Evolutionary conservation across 1,140 invertebrate genomes (phyloP).

Genomic region (Drosophila busckii): DNA sequence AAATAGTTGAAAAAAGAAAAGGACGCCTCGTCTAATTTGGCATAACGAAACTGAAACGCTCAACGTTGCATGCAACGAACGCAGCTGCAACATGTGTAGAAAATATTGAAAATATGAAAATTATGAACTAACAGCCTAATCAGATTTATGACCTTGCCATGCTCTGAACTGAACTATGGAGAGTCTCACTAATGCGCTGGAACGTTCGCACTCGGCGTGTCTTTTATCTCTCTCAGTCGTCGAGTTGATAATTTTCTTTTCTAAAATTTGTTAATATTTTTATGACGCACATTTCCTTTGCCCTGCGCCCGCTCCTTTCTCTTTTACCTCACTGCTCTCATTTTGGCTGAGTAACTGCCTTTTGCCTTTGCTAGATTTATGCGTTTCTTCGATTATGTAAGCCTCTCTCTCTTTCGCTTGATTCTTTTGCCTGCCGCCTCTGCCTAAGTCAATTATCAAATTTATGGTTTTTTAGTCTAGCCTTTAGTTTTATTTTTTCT

Average conservation of each 20-base stretch:
- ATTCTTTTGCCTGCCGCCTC: slow-evolving; percentile 36
- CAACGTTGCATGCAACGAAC: slow-evolving; percentile 6
- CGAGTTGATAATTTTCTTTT: not conserved
- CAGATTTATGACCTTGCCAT: slow-evolving; percentile 66
- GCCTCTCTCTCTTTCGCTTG: slow-evolving; percentile 24
- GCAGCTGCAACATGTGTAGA: slow-evolving; percentile 37
- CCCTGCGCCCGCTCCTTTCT: not conserved
- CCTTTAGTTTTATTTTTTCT: slow-evolving; percentile 38
- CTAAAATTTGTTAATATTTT: slow-evolving; percentile 64
- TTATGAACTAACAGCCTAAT: slow-evolving; percentile 34
- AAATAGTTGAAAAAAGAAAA: slow-evolving; percentile 18
- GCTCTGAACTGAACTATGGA: slow-evolving; percentile 43
- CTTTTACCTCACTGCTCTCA: not conserved
- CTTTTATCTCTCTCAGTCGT: slow-evolving; percentile 36
- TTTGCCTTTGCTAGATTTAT: slow-evolving; percentile 56
- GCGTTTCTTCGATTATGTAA: slow-evolving; percentile 71
- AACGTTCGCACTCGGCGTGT: slow-evolving; percentile 37
- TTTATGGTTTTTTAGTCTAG: slow-evolving; percentile 61
- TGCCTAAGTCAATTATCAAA: slow-evolving; percentile 71
- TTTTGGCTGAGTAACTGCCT: slow-evolving; percentile 49
- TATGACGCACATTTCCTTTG: slow-evolving; percentile 73
- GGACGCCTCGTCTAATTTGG: slow-evolving; percentile 51
- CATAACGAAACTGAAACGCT: slow-evolving; percentile 58
- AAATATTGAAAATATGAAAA: slow-evolving; percentile 66
- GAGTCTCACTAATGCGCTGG: slow-evolving; percentile 64